Evolutionary conservation across 2,113 vertebrate genomes (phyloP), one percentile per base, ranked within the genome.

Genomic region (Oxyruncus cristatus): DNA sequence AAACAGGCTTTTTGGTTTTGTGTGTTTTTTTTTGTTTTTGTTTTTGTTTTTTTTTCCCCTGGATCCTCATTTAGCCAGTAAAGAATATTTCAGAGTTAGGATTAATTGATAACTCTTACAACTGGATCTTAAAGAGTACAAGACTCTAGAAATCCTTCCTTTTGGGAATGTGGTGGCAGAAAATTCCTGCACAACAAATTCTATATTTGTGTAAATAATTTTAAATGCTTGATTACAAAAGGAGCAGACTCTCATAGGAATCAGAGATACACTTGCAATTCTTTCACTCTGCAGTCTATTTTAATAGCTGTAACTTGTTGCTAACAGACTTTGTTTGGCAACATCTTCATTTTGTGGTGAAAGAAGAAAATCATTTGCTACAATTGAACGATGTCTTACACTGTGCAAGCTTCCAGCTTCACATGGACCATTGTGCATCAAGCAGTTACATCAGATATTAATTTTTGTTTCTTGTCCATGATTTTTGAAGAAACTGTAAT

Each of bases 11-110:
- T 73, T 63, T 52, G 1, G 9, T 11, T 66, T 2, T 32, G 21
- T n/a, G n/a, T n/a, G 24, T 1, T 4, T 9, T 20, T 28, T 46
- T 24, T n/a, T 9, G 1, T 5, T 10, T 26, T 19, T 23, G 7
- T 33, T 28, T 55, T 20, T 27, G 1, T 3, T 11, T 22, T 13
- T 42, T 9, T 35, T 23, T 23, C 1, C 15, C 5, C 15, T 30
- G 8, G 9, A 47, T 71, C 19, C 46, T 67, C 18, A 41, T 79
- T 75, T 68, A n/a, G n/a, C n/a, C n/a, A n/a, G n/a, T 33, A 68
- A 88, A 56, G n/a, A 44, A 16, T 67, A 67, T 80, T 66, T 83
- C 39, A 61, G 35, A 67, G 10, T 30, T 50, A 63, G 7, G 8
- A 55, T 73, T 68, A 55, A 26, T 68, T 47, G 27, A 11, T 65